Conservation (phyloP, 2,888 invertebrate genomes). For the Elegia similella region DNA sequence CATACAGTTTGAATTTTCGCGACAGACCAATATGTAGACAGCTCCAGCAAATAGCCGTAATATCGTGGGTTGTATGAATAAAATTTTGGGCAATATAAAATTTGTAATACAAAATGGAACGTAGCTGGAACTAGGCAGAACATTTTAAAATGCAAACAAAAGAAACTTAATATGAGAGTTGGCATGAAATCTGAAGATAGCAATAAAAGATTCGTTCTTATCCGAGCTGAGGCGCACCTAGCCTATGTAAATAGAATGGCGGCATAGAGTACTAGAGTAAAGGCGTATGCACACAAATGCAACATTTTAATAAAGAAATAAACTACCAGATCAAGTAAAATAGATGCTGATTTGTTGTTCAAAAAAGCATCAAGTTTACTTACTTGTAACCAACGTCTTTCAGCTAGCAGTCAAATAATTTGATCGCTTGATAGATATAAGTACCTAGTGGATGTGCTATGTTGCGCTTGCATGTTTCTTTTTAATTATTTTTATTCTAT, state of each 20-base stretch:
- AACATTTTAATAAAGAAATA: constrained; percentile 20
- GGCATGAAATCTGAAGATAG: constrained; percentile 18
- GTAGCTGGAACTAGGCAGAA: constrained; percentile 3
- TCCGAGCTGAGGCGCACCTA: constrained; percentile 19
- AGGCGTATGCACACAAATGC: constrained; percentile 1
- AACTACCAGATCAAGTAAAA: no score
- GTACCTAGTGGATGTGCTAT: no score
- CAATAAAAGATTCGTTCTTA: constrained; percentile 22
- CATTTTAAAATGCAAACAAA: constrained; percentile 11
- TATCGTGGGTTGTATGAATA: constrained; percentile 1
- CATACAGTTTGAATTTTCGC: not conserved
- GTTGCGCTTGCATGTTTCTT: no score
- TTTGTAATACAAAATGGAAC: not conserved
- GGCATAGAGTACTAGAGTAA: constrained; percentile 8
- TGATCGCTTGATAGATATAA: no score
- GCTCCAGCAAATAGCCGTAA: constrained; percentile 3
- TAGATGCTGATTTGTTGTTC: no score
- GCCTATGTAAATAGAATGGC: constrained; percentile 23
- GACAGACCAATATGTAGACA: not conserved
- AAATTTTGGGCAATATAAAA: not conserved
- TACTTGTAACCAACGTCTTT: no score
- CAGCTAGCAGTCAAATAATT: no score
- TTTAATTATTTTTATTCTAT: no score
- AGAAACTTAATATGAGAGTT: constrained; percentile 13
- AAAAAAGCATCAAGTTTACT: no score